Percentiles rank a stretch among this genome's conserved stretches.
These are phyloP conservation scores for Bombus terrestris DNA, from an alignment of 1,140 invertebrate species.

Conservation along the genomic window DNA sequence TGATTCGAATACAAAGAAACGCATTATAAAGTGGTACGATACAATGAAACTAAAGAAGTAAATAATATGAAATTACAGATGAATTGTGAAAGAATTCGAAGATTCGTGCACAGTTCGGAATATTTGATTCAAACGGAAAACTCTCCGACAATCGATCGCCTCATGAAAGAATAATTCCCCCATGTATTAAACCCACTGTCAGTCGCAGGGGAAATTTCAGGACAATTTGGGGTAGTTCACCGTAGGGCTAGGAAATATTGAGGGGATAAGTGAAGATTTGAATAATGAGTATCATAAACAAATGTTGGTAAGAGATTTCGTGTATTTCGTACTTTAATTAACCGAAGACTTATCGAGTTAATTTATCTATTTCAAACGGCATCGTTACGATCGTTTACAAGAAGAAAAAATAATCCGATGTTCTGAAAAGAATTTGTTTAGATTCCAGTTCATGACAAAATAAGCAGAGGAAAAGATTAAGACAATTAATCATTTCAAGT, in stretches of 20 bases:
- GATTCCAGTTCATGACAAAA: too few relatives aligned
- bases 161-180: constrained; percentile 6
- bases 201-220: constrained; percentile 20
- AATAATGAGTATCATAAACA: background rate
- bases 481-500: too few relatives aligned
- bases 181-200: constrained; percentile 7
- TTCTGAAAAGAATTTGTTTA: too few relatives aligned
- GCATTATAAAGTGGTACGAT: too few relatives aligned
- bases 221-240: background rate
- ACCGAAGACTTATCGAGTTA: background rate
- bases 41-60: background rate
- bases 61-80: background rate
- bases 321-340: background rate
- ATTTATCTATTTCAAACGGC: too few relatives aligned
- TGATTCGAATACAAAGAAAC: background rate
- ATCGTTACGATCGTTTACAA: too few relatives aligned
- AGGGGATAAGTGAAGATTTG: background rate
- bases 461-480: too few relatives aligned
- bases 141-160: background rate
- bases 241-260: background rate
- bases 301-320: background rate
- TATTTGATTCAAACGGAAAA: background rate
- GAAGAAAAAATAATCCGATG: too few relatives aligned
- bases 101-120: background rate
- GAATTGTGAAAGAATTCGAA: background rate